Conservation (phyloP, 2,113 vertebrate genomes). For the Corydoras sp. region DNA sequence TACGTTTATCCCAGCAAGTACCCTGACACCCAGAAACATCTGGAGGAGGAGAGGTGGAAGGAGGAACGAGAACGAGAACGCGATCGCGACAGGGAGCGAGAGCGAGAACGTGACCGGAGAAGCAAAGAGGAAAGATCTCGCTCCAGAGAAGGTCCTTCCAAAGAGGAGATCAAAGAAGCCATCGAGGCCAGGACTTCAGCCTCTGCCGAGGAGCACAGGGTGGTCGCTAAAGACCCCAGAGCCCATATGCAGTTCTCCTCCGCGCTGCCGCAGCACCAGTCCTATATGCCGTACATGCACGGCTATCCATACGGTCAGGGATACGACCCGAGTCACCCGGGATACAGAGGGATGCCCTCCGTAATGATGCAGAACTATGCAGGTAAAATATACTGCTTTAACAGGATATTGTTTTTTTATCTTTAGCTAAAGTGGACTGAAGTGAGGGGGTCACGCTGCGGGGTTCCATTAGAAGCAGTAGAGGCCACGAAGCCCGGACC, state of each 20-base stretch:
- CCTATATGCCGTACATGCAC: constrained; percentile 98
- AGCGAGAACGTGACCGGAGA: constrained; percentile 83
- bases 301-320: constrained; percentile 95
- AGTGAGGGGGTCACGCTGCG: too few species aligned
- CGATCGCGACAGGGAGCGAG: constrained; percentile 51
- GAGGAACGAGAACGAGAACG: constrained; percentile 60
- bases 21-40: constrained; percentile 72
- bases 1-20: constrained; percentile 81
- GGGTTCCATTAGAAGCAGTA: too few species aligned
- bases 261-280: constrained; percentile 89
- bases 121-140: constrained; percentile 86
- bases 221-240: constrained; percentile 84
- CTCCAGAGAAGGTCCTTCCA: constrained; percentile 76
- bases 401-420: too few species aligned
- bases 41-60: constrained; percentile 78
- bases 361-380: constrained; percentile 99
- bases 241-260: constrained; percentile 92
- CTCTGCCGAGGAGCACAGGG: constrained; percentile 78
- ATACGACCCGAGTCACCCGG: constrained; percentile 92
- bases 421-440: too few species aligned
- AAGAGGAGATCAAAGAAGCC: constrained; percentile 86
- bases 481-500: too few species aligned
- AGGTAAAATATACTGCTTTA: constrained; percentile 63
- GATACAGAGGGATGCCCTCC: constrained; percentile 89
- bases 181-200: constrained; percentile 73